Evolutionary conservation across 53 echinoderm and acorn worm genomes (phyloP).

Genomic region (Antedon mediterranea): DNA sequence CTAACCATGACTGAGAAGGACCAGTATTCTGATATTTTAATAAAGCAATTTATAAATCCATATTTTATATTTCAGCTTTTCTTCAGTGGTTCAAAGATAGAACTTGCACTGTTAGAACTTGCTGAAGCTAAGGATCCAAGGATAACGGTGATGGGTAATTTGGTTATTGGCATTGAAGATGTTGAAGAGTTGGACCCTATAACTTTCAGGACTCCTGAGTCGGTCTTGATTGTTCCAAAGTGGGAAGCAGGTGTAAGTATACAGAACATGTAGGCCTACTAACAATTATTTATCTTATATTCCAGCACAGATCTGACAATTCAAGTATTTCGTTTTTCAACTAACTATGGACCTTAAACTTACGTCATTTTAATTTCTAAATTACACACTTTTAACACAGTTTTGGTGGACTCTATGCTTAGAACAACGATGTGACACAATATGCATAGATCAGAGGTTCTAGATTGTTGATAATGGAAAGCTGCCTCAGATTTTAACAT

Average conservation of each 20-base stretch:
- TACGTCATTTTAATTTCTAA: too few species aligned
- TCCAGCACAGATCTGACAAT: too few species aligned
- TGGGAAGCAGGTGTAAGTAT: conserved; percentile 77
- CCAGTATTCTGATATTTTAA: not conserved
- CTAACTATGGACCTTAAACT: too few species aligned
- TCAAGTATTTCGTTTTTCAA: too few species aligned
- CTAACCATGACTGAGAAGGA: too few species aligned
- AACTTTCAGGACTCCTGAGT: conserved; percentile 81
- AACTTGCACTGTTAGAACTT: conserved; percentile 29
- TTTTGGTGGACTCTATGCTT: too few species aligned
- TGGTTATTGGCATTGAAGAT: conserved; percentile 33
- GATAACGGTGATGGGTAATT: conserved; percentile 43
- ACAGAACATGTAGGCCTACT: not conserved
- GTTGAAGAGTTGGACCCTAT: conserved; percentile 69
- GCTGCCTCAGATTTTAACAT: too few species aligned
- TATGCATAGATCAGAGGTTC: too few species aligned
- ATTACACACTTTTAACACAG: too few species aligned
- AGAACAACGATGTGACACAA: too few species aligned
- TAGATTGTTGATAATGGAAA: too few species aligned
- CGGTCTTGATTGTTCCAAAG: conserved; percentile 59
- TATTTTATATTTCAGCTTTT: conserved; percentile 24
- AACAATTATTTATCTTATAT: not conserved
- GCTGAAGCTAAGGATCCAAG: conserved; percentile 22
- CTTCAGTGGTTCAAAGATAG: conserved; percentile 25
- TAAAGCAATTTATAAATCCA: not conserved